A percentile compares a stretch with the other conserved stretches of the same genome.
These are phyloP conservation scores for Pardalotus punctatus DNA, from an alignment of 2,113 vertebrate genomes.

Conservation along the genomic window DNA sequence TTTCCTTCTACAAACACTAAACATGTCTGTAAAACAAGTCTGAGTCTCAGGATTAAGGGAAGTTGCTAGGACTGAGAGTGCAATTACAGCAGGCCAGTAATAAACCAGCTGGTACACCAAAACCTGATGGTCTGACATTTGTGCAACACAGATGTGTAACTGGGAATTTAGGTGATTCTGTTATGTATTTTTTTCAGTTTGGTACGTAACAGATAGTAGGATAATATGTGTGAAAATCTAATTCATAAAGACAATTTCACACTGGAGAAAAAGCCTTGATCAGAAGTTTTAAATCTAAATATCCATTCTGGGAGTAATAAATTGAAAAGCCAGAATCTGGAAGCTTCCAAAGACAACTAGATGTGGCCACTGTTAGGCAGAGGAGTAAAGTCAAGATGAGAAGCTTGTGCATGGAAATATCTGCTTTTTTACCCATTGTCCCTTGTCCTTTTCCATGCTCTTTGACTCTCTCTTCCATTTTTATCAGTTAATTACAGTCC, in stretches of 20 bases:
- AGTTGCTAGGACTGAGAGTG: neutral
- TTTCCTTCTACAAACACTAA: neutral
- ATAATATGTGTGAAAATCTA: neutral
- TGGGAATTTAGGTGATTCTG: neutral
- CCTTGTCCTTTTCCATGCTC: neutral
- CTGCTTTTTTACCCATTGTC: neutral
- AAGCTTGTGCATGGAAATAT: neutral
- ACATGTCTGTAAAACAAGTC: neutral
- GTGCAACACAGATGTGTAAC: neutral
- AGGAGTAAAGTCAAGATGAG: neutral
- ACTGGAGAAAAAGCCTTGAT: neutral
- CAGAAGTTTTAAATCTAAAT: neutral
- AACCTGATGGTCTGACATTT: neutral
- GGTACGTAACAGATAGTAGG: neutral
- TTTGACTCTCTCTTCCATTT: neutral
- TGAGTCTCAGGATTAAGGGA: neutral
- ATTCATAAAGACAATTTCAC: neutral
- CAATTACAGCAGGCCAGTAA: neutral
- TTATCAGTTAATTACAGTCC: neutral
- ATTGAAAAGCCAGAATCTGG: neutral
- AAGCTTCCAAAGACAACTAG: neutral
- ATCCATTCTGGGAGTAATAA: neutral
- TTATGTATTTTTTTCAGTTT: neutral
- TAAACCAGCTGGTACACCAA: neutral
- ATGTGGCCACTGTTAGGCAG: neutral